phyloP scores from a whole-genome alignment of 2,888 invertebrate genomes.

The Drosophila picticornis region DNA sequence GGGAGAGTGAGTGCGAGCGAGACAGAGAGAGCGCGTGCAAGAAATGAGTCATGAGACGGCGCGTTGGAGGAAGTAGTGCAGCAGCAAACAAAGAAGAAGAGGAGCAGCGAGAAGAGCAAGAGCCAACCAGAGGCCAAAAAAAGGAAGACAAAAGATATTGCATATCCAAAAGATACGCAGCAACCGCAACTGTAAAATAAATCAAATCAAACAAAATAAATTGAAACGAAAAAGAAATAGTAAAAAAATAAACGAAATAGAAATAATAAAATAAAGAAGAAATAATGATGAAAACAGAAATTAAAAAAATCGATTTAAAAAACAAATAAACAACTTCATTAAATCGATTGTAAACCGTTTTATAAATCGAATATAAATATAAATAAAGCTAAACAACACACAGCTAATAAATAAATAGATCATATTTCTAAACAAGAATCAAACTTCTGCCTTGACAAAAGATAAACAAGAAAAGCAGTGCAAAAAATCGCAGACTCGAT shows the following conservation, averaged over 20 bases:
- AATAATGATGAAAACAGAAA: background rate
- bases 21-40: conserved; percentile 22
- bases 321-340: conserved; percentile 1
- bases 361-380: background rate
- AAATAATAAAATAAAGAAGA: background rate
- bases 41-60: conserved; percentile 34
- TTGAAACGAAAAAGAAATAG: conserved; percentile 4
- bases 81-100: conserved; percentile 1
- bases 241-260: background rate
- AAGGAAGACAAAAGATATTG: conserved; percentile 31
- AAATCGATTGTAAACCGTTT: conserved; percentile 7
- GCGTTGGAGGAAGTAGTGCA: conserved; percentile 50
- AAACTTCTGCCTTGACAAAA: background rate
- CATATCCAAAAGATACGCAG: conserved; percentile 47
- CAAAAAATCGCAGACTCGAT: background rate
- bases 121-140: conserved; percentile 22
- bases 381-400: conserved; percentile 7
- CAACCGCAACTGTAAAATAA: conserved; percentile 15
- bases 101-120: conserved; percentile 6
- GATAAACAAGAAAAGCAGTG: background rate
- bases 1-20: background rate
- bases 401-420: conserved; percentile 24
- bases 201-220: conserved; percentile 1
- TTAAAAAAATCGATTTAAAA: background rate
- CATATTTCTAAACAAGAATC: conserved; percentile 36